These are phyloP conservation scores for Myiotriccus ornatus DNA, from an alignment of 2,797 vertebrate genomes.

Conservation along the genomic window DNA sequence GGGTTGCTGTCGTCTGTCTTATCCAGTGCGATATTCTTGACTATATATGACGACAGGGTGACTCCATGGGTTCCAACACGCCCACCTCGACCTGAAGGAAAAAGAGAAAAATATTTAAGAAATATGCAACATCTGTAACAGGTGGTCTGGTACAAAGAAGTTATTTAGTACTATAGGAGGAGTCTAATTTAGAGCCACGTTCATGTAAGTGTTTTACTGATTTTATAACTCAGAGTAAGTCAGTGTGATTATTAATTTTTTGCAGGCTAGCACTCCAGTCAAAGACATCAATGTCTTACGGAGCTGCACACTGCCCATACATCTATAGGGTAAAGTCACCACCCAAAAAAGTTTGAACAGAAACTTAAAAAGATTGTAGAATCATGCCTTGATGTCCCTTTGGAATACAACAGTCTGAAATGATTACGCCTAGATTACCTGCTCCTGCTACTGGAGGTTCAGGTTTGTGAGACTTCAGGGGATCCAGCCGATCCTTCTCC, in stretches of 20 bases:
- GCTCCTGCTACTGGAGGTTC: conserved; percentile 96
- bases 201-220: background rate
- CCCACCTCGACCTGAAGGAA: conserved; percentile 87
- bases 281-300: background rate
- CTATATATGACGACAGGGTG: conserved; percentile 94
- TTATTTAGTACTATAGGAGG: background rate
- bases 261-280: background rate
- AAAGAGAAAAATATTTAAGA: background rate
- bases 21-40: conserved; percentile 97
- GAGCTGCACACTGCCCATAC: background rate
- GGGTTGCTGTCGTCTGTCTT: conserved; percentile 97
- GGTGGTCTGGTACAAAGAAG: background rate
- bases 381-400: background rate
- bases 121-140: background rate
- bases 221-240: background rate
- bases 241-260: background rate
- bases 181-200: background rate
- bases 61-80: conserved; percentile 94
- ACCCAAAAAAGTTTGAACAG: background rate
- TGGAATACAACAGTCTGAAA: background rate
- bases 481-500: conserved; percentile 95
- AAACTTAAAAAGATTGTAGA: background rate
- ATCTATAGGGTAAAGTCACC: accelerated
- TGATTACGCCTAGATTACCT: conserved; percentile 76
- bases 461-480: conserved; percentile 94